A percentile compares a stretch with the other conserved stretches of the same genome.
Evolutionary conservation across 2,888 invertebrate species (phyloP).

Genomic region (Torymus auratus): DNA sequence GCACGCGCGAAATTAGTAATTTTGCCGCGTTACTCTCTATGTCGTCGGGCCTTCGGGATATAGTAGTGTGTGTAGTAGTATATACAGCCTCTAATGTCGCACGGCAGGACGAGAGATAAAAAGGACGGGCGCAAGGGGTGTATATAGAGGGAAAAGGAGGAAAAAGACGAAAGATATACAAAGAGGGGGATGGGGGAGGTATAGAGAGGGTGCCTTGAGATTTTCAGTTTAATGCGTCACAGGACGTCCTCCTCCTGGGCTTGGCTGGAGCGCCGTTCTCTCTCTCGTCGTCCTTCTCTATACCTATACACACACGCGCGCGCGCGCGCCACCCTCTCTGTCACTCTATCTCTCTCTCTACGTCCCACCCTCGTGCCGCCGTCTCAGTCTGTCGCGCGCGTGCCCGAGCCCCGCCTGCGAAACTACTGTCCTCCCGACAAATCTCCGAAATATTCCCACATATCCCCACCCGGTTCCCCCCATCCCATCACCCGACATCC

Average conservation of each 20-base stretch:
- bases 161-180: neutral
- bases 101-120: conserved; percentile 41
- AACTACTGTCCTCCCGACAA: conserved; percentile 59
- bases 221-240: conserved; percentile 74
- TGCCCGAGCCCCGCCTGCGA: conserved; percentile 52
- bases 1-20: conserved; percentile 32
- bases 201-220: conserved; percentile 71
- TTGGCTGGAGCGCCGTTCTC: conserved; percentile 57
- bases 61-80: neutral
- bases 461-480: neutral
- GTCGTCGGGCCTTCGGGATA: conserved; percentile 10
- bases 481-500: neutral
- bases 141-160: conserved; percentile 33
- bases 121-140: conserved; percentile 21
- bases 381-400: conserved; percentile 61
- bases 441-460: conserved; percentile 59
- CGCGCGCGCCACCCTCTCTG: conserved; percentile 28
- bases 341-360: conserved; percentile 37
- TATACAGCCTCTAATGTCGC: conserved; percentile 32
- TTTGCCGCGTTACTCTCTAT: conserved; percentile 30
- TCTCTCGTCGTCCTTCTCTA: conserved; percentile 10
- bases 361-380: conserved; percentile 44
- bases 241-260: conserved; percentile 72
- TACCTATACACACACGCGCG: neutral
- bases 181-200: conserved; percentile 29